These are phyloP conservation scores for Gymnosoma rotundatum DNA, from an alignment of 2,888 invertebrate species.

Conservation along the genomic window DNA sequence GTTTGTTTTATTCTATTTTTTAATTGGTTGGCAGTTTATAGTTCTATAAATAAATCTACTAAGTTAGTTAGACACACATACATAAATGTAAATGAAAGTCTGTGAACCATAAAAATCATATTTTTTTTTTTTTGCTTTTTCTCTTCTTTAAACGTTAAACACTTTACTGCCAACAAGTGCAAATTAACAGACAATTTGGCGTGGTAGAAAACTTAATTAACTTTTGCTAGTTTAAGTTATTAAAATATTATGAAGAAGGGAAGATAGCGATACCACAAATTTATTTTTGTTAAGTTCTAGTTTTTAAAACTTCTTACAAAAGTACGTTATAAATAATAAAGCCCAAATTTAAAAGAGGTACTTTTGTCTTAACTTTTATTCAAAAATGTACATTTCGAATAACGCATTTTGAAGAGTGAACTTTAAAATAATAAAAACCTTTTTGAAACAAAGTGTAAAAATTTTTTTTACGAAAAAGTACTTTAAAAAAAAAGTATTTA, in stretches of 20 bases:
- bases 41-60: background rate
- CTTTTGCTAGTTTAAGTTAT: constrained; percentile 10
- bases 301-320: too few relatives aligned
- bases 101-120: constrained; percentile 46
- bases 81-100: background rate
- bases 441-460: background rate
- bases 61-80: background rate
- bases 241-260: constrained; percentile 12
- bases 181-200: constrained; percentile 60
- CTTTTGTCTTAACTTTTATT: too few relatives aligned
- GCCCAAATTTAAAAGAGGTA: too few relatives aligned
- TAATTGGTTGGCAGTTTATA: constrained; percentile 11
- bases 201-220: constrained; percentile 1
- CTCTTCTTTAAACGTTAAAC: background rate
- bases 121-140: constrained; percentile 16
- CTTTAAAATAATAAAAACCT: too few relatives aligned
- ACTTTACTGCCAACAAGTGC: background rate
- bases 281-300: too few relatives aligned
- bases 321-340: too few relatives aligned
- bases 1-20: background rate
- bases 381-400: too few relatives aligned
- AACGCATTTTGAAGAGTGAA: too few relatives aligned
- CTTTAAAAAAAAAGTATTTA: background rate
- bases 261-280: background rate
- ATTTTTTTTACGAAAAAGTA: background rate